Conservation (phyloP, 2,888 invertebrate species). For the Coenonympha glycerion region DNA sequence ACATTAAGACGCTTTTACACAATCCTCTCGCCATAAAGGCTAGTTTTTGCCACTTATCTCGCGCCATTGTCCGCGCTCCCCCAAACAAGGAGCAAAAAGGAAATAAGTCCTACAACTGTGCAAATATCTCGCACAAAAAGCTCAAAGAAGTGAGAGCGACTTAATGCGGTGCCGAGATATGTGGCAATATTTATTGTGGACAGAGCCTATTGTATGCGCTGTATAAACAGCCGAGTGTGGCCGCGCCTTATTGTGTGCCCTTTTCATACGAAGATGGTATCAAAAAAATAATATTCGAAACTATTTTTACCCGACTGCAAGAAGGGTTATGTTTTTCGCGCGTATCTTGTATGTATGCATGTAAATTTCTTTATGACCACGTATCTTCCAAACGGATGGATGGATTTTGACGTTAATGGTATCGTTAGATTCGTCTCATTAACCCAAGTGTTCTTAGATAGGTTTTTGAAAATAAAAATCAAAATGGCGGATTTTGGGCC, state of each 20-base stretch:
- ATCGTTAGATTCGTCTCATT: too few relatives aligned
- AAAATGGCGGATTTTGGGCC: too few relatives aligned
- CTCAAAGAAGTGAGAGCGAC: slow-evolving; percentile 29
- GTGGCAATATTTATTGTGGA: slow-evolving; percentile 26
- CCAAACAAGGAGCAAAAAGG: slow-evolving; percentile 18
- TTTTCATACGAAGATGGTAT: slow-evolving; percentile 8
- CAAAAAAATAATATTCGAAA: too few relatives aligned
- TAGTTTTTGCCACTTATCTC: slow-evolving; percentile 1
- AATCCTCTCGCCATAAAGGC: not conserved
- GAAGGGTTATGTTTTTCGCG: too few relatives aligned
- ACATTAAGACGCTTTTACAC: not conserved
- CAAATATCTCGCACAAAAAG: slow-evolving; percentile 27
- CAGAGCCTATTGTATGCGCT: slow-evolving; percentile 22
- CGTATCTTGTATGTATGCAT: too few relatives aligned
- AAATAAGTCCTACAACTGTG: slow-evolving; percentile 10
- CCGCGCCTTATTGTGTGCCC: slow-evolving; percentile 19
- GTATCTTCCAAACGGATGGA: too few relatives aligned
- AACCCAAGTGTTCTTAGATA: too few relatives aligned
- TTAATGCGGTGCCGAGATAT: slow-evolving; percentile 24
- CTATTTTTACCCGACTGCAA: too few relatives aligned
- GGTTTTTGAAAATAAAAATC: too few relatives aligned
- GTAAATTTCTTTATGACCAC: too few relatives aligned
- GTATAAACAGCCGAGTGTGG: slow-evolving; percentile 17
- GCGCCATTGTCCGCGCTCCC: slow-evolving; percentile 8
- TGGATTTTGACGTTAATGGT: too few relatives aligned